Base-by-base conservation (phyloP, 2,797 vertebrate species). In the Arctocebus calabarensis region DNA sequence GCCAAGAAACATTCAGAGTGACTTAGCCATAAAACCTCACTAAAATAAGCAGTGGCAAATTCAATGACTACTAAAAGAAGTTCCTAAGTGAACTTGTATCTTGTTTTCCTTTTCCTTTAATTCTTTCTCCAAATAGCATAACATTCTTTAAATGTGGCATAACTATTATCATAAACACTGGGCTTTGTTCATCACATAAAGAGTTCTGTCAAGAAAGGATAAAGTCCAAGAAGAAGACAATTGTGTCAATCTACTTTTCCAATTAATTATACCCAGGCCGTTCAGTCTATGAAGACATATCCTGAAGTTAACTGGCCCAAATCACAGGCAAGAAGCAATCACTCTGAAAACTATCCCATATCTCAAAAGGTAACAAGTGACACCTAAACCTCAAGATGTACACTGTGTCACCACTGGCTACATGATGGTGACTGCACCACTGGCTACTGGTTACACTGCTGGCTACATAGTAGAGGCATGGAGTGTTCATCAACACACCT, bases 81-180 rank as follows among this genome's bases (percentile, higher is more conserved):
- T 37, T 11, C 66, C 37, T n/a, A 2, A 45, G 40, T 32, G 29
- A 78, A 22, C 25, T 32, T 19, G 0, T 17, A 11, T n/a, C 34
- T 14, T 81, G 62, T 75, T 17, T 37, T 66, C 32, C 64, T 66
- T 68, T 68, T 0, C 55, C 68, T 88, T 92, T 66, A 43, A 55
- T 73, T 88, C 48, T 89, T 73, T 77, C 61, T 73, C 79, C 13
- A 37, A 84, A 62, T 10, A 61, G 27, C 20, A n/a, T n/a, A 11
- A 68, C 27, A 22, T 79, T 66, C 61, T 91, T 95, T 71, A 89
- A 66, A 77, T n/a, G 22, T n/a, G 20, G 4, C 55, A 37, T 22
- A 71, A 48, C 52, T 66, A 27, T 81, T 66, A 73, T 82, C 93
- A 89, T 92, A 91, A 94, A 66, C 37, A 66, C 16, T 25, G 34